Evolutionary conservation across 2,888 invertebrate species (phyloP), one percentile per base, ranked within the genome.

Genomic region (Metacarcinus magister): DNA sequence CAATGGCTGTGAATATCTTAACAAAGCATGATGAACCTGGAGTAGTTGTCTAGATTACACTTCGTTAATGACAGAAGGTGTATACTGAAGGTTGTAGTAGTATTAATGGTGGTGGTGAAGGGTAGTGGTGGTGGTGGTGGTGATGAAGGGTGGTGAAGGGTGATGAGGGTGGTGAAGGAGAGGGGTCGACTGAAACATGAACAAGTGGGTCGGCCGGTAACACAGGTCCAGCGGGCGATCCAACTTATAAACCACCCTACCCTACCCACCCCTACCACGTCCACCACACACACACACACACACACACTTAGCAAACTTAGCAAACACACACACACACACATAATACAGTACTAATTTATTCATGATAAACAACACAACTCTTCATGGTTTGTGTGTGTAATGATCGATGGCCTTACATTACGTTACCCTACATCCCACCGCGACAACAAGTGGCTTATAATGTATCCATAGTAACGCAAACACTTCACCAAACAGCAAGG

Each of bases 181-280:
- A 75, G 75, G 19, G 28, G 75, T n/a, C 28, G 75, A 2, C 10
- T 75, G 75, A 75, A 75, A 75, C 75, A 75, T 75, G 75, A 75
- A n/a, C 75, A 75, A 75, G 75, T 75, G 75, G 75, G n/a, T 10
- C n/a, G 75, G 75, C 75, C 75, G 75, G 75, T 75, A 75, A 75
- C 75, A 75, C 75, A 75, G 75, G 75, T 75, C 28, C 75, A 75
- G 75, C 10, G 75, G 75, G n/a, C n/a, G 75, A 75, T 23, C 75
- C 28, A 28, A 28, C 75, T 28, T 8, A n/a, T 28, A n/a, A 10
- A 5, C 23, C 28, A 5, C 23, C 75, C 28, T n/a, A 28, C 67
- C 67, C 67, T n/a, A 75, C n/a, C 67, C n/a, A 75, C 2, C 28
- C 75, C 28, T 28, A 28, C 75, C 75, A 75, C 75, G 8, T 28